Evolutionary conservation across 2,797 vertebrate genomes (phyloP), one percentile per base, ranked within the genome.

Genomic region (Siniperca scherzeri): DNA sequence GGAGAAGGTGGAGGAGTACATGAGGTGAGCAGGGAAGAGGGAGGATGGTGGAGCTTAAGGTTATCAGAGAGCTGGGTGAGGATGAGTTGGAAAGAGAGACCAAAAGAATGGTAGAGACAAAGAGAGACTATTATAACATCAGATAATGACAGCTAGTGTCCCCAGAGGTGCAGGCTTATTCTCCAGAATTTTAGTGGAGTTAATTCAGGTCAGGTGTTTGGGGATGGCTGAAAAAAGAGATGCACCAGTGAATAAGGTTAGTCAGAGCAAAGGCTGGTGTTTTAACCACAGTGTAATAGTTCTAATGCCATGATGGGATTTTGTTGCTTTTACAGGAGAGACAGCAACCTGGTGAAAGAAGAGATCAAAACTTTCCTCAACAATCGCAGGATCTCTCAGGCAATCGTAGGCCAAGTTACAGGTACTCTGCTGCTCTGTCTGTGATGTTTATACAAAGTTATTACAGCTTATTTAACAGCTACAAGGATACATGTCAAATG

Each of bases 1-100:
- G 84, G 96, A 97, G 89, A 96, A 96, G 88, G 96, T 97, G 88
- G 96, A 97, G 89, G 96, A 97, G 88, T 96, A 97, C 91, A 97
- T 97, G 96, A 96, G 96, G 96, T 97, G 86, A 94, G 89, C 44
- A 16, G 9, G 33, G 59, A 19, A 48, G 42, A 53, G 50, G 9
- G 33, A 33, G 64, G 59, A 38, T 1, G 48, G n/a, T 42, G 70
- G 40, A 71, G 74, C 25, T 67, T 36, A 46, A 33, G 53, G 57
- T 78, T 62, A 30, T 53, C 42, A 36, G 57, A 21, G 50, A 81
- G 78, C 71, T n/a, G 71, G 21, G 57, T 44, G 74, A 83, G 70
- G 79, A 84, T 5, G 40, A 70, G 62, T 50, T 65, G 72, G 66
- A 72, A 56, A 57, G 64, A 21, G 16, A 84, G 77, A 78, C 61